Conservation (phyloP, 2,888 invertebrate genomes). For the Chrysotoxum bicinctum region DNA sequence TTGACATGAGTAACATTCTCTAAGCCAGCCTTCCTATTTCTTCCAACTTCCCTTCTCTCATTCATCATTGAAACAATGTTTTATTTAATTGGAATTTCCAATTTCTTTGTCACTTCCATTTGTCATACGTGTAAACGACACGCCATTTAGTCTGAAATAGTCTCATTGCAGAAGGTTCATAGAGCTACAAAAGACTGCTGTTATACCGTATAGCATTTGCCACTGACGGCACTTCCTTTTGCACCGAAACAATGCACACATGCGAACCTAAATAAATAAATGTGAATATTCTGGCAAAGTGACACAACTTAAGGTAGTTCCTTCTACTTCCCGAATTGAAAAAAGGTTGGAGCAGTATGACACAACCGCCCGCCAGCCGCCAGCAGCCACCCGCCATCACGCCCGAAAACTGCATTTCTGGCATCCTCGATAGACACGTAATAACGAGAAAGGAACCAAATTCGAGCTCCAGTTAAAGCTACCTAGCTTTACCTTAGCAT, state of each 20-base stretch:
- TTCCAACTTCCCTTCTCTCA: neutral
- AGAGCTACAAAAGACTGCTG: constrained; percentile 11
- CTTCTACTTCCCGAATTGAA: constrained; percentile 45
- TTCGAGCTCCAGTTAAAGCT: constrained; percentile 37
- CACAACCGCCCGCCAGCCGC: too few relatives aligned
- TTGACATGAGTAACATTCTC: neutral
- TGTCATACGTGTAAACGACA: constrained; percentile 67
- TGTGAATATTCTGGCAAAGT: constrained; percentile 66
- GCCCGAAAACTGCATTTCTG: neutral
- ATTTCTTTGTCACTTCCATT: constrained; percentile 69
- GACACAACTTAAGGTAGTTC: constrained; percentile 62
- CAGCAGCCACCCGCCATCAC: neutral
- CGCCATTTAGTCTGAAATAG: constrained; percentile 59
- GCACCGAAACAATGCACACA: constrained; percentile 23
- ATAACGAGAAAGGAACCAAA: constrained; percentile 54
- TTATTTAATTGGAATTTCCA: constrained; percentile 68
- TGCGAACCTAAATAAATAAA: constrained; percentile 66
- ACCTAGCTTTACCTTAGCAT: neutral
- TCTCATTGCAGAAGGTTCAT: constrained; percentile 51
- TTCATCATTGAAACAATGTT: constrained; percentile 22
- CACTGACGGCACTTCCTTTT: constrained; percentile 36
- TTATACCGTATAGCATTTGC: constrained; percentile 2
- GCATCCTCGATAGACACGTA: constrained; percentile 52
- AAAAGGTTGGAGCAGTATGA: neutral
- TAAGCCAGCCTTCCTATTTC: neutral